These are phyloP conservation scores for Aporophyla lueneburgensis DNA, from an alignment of 2,888 invertebrate genomes.

Conservation along the genomic window DNA sequence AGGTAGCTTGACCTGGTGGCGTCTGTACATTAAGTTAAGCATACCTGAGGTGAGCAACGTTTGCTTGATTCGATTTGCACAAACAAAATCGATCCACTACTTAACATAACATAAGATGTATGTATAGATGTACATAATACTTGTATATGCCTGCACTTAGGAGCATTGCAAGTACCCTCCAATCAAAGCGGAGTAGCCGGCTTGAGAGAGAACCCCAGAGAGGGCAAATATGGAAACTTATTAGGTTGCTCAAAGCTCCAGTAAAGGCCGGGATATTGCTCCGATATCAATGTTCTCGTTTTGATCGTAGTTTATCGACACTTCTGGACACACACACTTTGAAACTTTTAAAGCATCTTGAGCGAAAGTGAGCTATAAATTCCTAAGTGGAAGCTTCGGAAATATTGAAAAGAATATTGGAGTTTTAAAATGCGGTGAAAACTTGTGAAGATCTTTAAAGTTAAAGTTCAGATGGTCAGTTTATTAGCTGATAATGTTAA, in stretches of 20 bases:
- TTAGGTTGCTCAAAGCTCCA: constrained; percentile 17
- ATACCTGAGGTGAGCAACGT: not conserved
- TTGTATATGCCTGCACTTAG: not conserved
- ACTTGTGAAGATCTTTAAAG: not conserved
- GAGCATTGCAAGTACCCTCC: not conserved
- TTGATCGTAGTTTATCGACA: not conserved
- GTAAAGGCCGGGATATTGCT: constrained; percentile 42
- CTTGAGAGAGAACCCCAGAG: not conserved
- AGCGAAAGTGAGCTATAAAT: not conserved
- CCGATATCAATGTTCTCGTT: constrained; percentile 27
- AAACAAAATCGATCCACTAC: not conserved
- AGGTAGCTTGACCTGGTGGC: too few species aligned
- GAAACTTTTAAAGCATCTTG: not conserved
- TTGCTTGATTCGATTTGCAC: not conserved
- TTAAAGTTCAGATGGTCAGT: not conserved
- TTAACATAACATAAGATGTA: not conserved
- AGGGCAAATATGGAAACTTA: constrained; percentile 38
- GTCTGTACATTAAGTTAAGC: not conserved
- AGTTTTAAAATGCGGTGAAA: not conserved
- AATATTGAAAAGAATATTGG: not conserved
- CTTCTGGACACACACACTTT: constrained; percentile 3
- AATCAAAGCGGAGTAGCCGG: constrained; percentile 6
- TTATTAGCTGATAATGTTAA: not conserved
- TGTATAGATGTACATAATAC: not conserved
- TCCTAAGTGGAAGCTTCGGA: not conserved